A percentile compares a stretch with the other conserved stretches of the same genome.
These are phyloP conservation scores for Sylvilagus floridanus DNA, from an alignment of 2,797 vertebrate genomes.

Conservation along the genomic window DNA sequence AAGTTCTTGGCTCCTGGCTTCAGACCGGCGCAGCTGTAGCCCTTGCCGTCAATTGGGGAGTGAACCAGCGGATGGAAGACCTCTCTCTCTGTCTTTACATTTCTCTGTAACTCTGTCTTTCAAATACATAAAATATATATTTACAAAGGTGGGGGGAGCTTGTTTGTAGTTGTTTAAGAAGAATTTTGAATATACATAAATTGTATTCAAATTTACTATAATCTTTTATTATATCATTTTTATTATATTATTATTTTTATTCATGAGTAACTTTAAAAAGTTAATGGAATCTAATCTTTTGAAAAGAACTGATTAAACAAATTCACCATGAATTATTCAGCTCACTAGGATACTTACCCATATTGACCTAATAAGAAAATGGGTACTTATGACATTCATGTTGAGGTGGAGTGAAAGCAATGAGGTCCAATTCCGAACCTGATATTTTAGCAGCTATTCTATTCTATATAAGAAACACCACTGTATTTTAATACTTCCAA, in stretches of 20 bases:
- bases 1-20: no score
- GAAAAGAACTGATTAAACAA: neutral
- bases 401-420: neutral
- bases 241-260: conserved; percentile 2
- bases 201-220: no score
- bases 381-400: neutral
- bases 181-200: neutral
- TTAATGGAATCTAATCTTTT: conserved; percentile 35
- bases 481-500: neutral
- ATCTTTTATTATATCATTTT: neutral
- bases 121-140: neutral
- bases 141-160: neutral
- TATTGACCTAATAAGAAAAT: neutral
- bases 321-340: neutral
- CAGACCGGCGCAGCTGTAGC: no score
- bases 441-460: neutral
- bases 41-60: no score
- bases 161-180: neutral
- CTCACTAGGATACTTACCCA: neutral
- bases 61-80: no score
- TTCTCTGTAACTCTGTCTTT: no score
- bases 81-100: no score
- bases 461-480: neutral
- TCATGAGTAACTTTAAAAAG: neutral
- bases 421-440: neutral